phyloP scores from a whole-genome alignment of 2,888 invertebrate genomes.

The Aspidiotus destructor region DNA sequence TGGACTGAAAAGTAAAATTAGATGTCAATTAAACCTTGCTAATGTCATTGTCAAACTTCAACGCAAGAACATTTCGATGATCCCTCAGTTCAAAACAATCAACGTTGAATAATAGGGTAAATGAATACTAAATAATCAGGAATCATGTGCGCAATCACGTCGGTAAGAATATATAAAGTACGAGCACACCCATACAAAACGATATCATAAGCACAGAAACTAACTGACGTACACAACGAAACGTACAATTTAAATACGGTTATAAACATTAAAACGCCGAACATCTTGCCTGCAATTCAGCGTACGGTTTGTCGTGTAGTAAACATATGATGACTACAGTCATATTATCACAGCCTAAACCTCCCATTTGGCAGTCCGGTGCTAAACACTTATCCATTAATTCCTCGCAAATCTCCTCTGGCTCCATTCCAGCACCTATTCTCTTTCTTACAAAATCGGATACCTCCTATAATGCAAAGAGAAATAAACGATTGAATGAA shows the following conservation, averaged over 20 bases:
- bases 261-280: constrained; percentile 25
- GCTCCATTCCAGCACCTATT: constrained; percentile 71
- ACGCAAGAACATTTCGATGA: too few relatives aligned
- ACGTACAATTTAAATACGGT: constrained; percentile 9
- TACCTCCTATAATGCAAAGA: constrained; percentile 56
- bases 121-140: constrained; percentile 16
- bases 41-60: too few relatives aligned
- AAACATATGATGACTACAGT: constrained; percentile 85
- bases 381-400: constrained; percentile 90
- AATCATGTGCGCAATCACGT: constrained; percentile 16
- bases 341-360: constrained; percentile 98
- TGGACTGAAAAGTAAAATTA: too few relatives aligned
- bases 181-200: constrained; percentile 1
- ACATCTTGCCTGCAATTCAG: constrained; percentile 36
- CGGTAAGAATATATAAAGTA: too few relatives aligned
- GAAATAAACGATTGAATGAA: not conserved
- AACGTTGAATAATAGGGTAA: too few relatives aligned
- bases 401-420: constrained; percentile 91
- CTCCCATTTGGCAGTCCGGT: constrained; percentile 93
- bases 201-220: not conserved
- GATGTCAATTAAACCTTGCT: too few relatives aligned
- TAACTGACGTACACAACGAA: not conserved
- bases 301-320: constrained; percentile 46
- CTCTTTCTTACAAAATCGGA: constrained; percentile 77
- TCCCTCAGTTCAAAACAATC: too few relatives aligned